These are phyloP conservation scores for Ophthalmolycus amberensis DNA, from an alignment of 2,113 vertebrate genomes.

Conservation along the genomic window DNA sequence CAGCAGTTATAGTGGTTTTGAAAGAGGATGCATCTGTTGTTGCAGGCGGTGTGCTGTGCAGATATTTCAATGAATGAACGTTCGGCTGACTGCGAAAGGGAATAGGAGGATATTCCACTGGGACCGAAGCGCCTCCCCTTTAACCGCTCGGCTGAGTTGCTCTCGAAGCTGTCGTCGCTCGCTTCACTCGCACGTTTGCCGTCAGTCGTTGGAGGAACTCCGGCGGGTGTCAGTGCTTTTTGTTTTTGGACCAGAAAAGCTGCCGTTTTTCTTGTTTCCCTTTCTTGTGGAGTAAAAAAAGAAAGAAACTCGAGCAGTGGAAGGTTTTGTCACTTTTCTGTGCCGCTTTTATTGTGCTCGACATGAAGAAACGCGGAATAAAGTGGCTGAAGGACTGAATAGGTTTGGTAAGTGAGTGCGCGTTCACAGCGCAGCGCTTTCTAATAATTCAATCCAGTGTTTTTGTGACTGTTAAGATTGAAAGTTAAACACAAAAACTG, in stretches of 20 bases:
- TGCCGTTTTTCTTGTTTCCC: neutral
- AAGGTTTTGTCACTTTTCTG: constrained; percentile 22
- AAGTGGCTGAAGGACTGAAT: constrained; percentile 73
- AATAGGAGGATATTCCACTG: constrained; percentile 61
- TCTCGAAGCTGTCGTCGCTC: constrained; percentile 63
- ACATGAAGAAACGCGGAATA: constrained; percentile 68
- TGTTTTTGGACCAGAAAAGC: constrained; percentile 12
- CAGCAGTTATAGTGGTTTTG: neutral
- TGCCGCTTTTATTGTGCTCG: constrained; percentile 27
- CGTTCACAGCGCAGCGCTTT: constrained; percentile 29
- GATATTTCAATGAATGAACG: constrained; percentile 73
- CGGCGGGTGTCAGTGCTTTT: constrained; percentile 4
- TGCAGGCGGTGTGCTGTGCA: constrained; percentile 54
- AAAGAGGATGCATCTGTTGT: constrained; percentile 32
- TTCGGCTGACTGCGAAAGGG: constrained; percentile 66
- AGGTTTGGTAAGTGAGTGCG: constrained; percentile 57
- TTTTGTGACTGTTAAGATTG: neutral
- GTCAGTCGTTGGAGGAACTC: constrained; percentile 51
- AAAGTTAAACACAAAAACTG: neutral
- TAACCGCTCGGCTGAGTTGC: constrained; percentile 73
- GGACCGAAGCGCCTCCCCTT: constrained; percentile 80
- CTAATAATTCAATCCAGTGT: constrained; percentile 12
- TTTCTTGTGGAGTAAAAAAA: constrained; percentile 16
- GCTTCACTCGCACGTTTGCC: constrained; percentile 62
- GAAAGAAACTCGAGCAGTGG: neutral